A percentile compares a stretch with the other conserved stretches of the same genome.
These are phyloP conservation scores for Anabacerthia variegaticeps DNA, from an alignment of 2,797 vertebrate species.

Conservation along the genomic window DNA sequence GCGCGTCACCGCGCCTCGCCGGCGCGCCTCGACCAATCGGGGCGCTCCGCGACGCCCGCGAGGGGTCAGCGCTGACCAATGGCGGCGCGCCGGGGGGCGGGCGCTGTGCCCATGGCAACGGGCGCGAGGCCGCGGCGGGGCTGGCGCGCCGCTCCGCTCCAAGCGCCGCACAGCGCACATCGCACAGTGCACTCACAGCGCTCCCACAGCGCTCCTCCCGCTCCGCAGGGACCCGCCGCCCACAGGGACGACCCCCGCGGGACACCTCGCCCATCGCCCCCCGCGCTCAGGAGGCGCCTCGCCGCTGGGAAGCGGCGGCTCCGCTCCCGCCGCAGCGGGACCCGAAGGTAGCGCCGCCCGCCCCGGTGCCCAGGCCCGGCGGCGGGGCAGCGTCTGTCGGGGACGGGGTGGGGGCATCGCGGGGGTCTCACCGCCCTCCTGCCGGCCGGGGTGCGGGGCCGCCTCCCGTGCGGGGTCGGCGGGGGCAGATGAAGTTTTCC, in stretches of 20 bases:
- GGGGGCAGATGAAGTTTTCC: neutral
- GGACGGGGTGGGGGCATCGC: too few relatives aligned
- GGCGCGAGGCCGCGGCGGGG: neutral
- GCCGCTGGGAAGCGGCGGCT: neutral
- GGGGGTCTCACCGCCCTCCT: neutral
- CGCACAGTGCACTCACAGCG: neutral
- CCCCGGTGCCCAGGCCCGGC: neutral
- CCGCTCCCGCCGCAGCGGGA: neutral
- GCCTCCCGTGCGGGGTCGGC: neutral
- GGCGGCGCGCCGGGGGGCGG: neutral
- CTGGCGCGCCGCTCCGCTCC: neutral
- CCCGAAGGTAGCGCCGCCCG: neutral
- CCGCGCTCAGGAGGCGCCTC: neutral
- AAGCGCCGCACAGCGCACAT: too few relatives aligned
- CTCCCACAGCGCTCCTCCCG: too few relatives aligned
- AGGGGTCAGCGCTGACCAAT: slow-evolving; percentile 14
- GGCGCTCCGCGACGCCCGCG: slow-evolving; percentile 1
- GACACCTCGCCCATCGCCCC: neutral
- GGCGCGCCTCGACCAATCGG: neutral
- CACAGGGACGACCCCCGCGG: neutral
- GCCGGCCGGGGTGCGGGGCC: neutral
- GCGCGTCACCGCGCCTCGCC: neutral
- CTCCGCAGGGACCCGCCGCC: neutral
- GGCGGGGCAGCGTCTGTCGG: neutral
- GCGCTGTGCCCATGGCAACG: slow-evolving; percentile 32